phyloP scores from a whole-genome alignment of 2,113 vertebrate genomes.

The Urocynchramus pylzowi region DNA sequence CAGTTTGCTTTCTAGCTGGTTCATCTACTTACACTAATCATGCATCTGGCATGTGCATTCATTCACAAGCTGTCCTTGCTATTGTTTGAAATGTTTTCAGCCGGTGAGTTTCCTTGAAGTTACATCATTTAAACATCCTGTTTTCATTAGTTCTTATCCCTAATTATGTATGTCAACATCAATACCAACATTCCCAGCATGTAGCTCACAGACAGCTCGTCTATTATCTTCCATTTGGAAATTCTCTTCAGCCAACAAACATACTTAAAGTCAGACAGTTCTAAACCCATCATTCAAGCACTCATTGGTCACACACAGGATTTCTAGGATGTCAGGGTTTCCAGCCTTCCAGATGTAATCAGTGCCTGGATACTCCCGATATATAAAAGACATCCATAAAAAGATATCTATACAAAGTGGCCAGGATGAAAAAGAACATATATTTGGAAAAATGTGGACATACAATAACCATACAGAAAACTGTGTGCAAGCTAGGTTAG shows the following conservation, averaged over 20 bases:
- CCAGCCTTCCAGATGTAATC: neutral
- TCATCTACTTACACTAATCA: neutral
- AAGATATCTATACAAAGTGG: neutral
- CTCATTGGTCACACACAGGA: neutral
- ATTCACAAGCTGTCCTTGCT: neutral
- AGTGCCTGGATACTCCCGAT: neutral
- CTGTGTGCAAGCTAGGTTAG: neutral
- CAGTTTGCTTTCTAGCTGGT: neutral
- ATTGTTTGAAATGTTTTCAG: neutral
- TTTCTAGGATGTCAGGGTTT: neutral
- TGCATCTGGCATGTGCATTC: neutral
- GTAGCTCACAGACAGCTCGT: neutral
- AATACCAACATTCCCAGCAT: neutral
- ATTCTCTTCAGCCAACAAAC: neutral
- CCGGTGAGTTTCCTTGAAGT: neutral
- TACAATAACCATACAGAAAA: neutral
- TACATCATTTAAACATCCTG: constrained; percentile 37
- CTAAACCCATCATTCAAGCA: neutral
- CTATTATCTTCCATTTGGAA: neutral
- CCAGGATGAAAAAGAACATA: neutral
- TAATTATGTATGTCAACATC: constrained; percentile 34
- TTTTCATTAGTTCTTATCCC: neutral
- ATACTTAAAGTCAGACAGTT: neutral
- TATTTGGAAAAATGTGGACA: neutral
- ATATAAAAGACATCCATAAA: neutral